Conservation (phyloP, 1,140 invertebrate species). For the Aplysia californica region DNA sequence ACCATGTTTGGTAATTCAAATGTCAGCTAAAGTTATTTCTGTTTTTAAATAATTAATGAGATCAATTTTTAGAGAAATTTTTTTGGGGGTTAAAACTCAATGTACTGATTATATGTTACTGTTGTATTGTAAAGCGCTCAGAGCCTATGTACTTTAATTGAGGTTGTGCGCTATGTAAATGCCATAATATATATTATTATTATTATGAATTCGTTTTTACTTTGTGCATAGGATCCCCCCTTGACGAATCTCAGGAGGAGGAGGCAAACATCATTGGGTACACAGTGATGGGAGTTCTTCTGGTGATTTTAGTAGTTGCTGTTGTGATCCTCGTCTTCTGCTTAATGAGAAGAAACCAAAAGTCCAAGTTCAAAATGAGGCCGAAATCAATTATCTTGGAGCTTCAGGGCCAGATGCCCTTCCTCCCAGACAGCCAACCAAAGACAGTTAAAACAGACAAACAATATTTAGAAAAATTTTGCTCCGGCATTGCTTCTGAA, state of each 20-base stretch:
- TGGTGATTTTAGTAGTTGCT: background rate
- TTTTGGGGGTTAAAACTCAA: too few relatives aligned
- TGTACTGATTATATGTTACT: too few relatives aligned
- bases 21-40: too few relatives aligned
- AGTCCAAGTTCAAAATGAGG: background rate
- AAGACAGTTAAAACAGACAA: slow-evolving; percentile 15
- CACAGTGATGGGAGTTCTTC: background rate
- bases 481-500: background rate
- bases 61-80: too few relatives aligned
- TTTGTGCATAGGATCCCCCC: too few relatives aligned
- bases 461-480: slow-evolving; percentile 14
- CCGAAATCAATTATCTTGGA: slow-evolving; percentile 9
- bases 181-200: too few relatives aligned
- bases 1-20: too few relatives aligned
- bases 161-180: too few relatives aligned
- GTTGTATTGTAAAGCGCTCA: too few relatives aligned
- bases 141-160: too few relatives aligned
- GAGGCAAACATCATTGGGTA: slow-evolving; percentile 1
- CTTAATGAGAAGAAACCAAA: background rate
- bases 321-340: background rate
- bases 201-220: too few relatives aligned
- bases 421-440: background rate
- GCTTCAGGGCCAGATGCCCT: slow-evolving; percentile 21
- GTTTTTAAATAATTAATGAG: too few relatives aligned
- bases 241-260: background rate